Conservation (phyloP, 2,888 invertebrate species). For the Blastobasis adustella region DNA sequence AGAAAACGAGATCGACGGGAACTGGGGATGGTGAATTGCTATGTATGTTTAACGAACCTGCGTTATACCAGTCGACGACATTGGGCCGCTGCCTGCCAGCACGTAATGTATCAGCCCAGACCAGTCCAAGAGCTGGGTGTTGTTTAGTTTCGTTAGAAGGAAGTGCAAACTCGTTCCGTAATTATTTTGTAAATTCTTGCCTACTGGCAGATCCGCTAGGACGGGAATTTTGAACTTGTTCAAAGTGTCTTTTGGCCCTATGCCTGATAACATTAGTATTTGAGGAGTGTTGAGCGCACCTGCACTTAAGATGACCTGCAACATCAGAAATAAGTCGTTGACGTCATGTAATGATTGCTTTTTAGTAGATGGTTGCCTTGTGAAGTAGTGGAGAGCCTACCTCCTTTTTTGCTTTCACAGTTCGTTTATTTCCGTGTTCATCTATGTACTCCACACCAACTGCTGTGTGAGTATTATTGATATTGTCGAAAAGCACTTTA, state of each 20-base stretch:
- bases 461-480: slow-evolving; percentile 32
- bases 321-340: background rate
- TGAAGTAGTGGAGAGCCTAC: slow-evolving; percentile 25
- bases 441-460: slow-evolving; percentile 74
- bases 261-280: slow-evolving; percentile 76
- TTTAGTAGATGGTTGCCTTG: too few species aligned
- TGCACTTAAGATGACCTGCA: slow-evolving; percentile 73
- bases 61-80: slow-evolving; percentile 78
- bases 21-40: too few species aligned
- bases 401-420: slow-evolving; percentile 65
- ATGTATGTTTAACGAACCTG: slow-evolving; percentile 47
- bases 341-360: too few species aligned
- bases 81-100: slow-evolving; percentile 68
- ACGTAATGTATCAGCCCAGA: slow-evolving; percentile 71
- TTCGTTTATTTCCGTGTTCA: slow-evolving; percentile 36
- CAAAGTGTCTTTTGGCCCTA: slow-evolving; percentile 74
- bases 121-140: slow-evolving; percentile 73
- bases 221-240: slow-evolving; percentile 64
- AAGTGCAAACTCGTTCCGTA: slow-evolving; percentile 74
- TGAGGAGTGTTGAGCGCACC: slow-evolving; percentile 79
- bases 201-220: slow-evolving; percentile 77
- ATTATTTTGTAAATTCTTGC: slow-evolving; percentile 77
- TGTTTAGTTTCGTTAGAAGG: slow-evolving; percentile 51
- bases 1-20: too few species aligned
- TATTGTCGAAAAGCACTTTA: slow-evolving; percentile 56